Evolutionary conservation across 2,888 invertebrate genomes (phyloP).

Genomic region (Drosophila kanekoi): DNA sequence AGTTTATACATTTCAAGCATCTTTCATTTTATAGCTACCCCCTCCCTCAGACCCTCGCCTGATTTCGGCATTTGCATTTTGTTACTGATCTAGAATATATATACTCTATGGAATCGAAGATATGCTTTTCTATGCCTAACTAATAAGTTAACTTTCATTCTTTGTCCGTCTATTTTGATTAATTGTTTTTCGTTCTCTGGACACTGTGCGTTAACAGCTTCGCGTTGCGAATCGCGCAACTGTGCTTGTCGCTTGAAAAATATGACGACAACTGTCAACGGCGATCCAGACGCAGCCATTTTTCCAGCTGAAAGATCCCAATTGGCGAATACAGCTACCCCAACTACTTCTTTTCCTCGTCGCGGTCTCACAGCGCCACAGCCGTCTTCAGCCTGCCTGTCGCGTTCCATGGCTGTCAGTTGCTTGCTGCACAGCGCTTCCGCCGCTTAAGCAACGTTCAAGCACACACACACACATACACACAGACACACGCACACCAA

Average conservation of each 20-base stretch:
- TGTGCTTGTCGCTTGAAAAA: constrained; percentile 36
- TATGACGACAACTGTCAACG: constrained; percentile 67
- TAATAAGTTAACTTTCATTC: no score
- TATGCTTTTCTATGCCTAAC: no score
- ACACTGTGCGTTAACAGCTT: constrained; percentile 45
- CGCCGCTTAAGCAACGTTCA: constrained; percentile 55
- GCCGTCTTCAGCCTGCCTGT: constrained; percentile 15
- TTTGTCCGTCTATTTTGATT: no score
- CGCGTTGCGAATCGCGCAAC: constrained; percentile 14
- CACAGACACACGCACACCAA: constrained; percentile 26
- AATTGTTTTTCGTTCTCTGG: background rate
- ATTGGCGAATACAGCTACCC: constrained; percentile 38
- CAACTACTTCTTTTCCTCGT: constrained; percentile 25
- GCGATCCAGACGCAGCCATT: constrained; percentile 59
- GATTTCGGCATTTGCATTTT: no score
- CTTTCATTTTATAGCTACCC: no score
- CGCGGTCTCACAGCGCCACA: constrained; percentile 19
- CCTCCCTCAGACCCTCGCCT: no score
- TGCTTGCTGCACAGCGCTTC: constrained; percentile 59
- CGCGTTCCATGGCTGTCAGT: constrained; percentile 55
- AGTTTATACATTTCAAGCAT: no score
- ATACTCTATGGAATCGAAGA: no score
- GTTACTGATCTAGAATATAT: no score
- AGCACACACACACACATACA: constrained; percentile 21
- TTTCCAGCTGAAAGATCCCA: constrained; percentile 62